Evolutionary conservation across 1,140 invertebrate genomes (phyloP), one percentile per base, ranked within the genome.

Genomic region (Drosophila ohnishii): DNA sequence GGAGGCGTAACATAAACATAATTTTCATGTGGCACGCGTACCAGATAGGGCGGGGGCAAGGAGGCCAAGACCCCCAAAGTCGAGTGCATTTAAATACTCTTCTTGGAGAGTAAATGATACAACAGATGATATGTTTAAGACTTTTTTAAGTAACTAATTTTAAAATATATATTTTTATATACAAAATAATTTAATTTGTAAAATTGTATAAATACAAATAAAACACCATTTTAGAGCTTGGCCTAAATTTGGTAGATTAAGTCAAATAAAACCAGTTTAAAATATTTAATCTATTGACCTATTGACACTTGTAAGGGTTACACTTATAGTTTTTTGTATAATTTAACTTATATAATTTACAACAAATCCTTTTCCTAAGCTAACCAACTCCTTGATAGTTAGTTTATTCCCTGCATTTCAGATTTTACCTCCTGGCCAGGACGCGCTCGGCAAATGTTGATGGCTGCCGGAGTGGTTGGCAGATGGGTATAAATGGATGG

Each of bases 11-110:
- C 76, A 88, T 88, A 88, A 88, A 72, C 85, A 88, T 88, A 88
- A 84, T 88, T 80, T 87, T 88, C 80, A 88, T 87, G 83, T 76
- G 75, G 66, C 71, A 87, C 75, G 72, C 79, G 76, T 80, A 70
- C 79, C 48, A 67, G 65, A 63, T 64, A 71, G 22, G 19, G 32
- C 51, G 13, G 35, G 50, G 51, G 30, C 13, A 66, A 58, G 30
- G 35, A 19, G 65, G 67, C 65, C 67, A 40, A 30, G 65, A 71
- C 44, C 69, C 35, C 65, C 35, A 16, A 42, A 58, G 51, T 39
- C 28, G 16, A 59, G 19, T 58, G 30, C 30, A 71, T 47, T 59
- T 30, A 22, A 32, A 71, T 71, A 71, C 69, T 35, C 69, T 58
- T 5, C 30, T 13, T 13, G 22, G 10, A 16, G 6, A 7, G 10